A percentile compares a stretch with the other conserved stretches of the same genome.
These are phyloP conservation scores for Osmoderma eremita DNA, from an alignment of 2,888 invertebrate species.

Conservation along the genomic window DNA sequence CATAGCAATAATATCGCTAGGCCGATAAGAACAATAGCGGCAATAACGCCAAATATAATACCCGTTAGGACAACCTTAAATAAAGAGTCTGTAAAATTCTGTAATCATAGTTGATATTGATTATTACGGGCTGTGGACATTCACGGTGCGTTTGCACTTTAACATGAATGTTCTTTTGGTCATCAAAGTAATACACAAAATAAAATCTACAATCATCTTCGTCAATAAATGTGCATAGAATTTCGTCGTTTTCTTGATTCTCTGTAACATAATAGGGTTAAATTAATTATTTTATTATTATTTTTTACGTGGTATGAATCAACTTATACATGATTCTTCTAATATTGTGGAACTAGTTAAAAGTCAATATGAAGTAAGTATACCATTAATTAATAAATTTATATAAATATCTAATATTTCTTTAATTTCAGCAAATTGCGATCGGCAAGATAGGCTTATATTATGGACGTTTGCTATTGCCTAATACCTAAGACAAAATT, in stretches of 20 bases:
- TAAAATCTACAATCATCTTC: constrained; percentile 91
- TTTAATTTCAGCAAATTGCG: constrained; percentile 81
- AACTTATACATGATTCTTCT: constrained; percentile 79
- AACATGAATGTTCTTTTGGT: constrained; percentile 74
- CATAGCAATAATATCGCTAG: constrained; percentile 91
- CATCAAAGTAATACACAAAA: constrained; percentile 86
- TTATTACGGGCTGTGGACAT: constrained; percentile 79
- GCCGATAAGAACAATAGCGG: constrained; percentile 95
- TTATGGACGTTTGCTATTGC: too few species aligned
- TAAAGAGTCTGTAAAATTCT: background rate
- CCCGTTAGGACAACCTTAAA: constrained; percentile 78
- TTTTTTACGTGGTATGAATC: background rate
- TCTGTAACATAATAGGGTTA: constrained; percentile 62
- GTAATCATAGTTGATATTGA: background rate
- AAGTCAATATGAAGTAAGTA: constrained; percentile 84
- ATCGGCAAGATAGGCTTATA: too few species aligned
- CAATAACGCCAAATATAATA: constrained; percentile 95
- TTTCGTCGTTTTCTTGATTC: constrained; percentile 82
- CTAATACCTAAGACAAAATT: too few species aligned
- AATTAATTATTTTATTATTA: background rate
- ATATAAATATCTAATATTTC: background rate
- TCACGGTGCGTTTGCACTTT: constrained; percentile 85
- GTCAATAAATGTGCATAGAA: constrained; percentile 83
- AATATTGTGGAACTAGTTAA: constrained; percentile 96
- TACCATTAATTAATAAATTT: background rate